phyloP scores from a whole-genome alignment of 2,888 invertebrate species.

The Trichogramma dendrolimi region DNA sequence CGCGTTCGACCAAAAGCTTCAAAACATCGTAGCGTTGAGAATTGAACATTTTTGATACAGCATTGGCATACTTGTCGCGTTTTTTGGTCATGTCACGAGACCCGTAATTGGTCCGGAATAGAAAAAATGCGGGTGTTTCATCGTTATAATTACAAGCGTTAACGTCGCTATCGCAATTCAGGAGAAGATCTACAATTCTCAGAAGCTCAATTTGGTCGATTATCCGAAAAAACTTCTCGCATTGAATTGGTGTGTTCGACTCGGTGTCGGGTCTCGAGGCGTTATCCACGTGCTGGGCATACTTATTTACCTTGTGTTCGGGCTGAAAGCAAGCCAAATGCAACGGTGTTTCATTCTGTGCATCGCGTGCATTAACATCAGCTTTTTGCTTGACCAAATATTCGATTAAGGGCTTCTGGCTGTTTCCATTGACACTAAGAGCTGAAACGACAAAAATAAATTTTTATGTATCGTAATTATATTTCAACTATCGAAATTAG shows the following conservation, averaged over 20 bases:
- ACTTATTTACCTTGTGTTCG: constrained; percentile 12
- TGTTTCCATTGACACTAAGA: neutral
- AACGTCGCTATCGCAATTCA: constrained; percentile 16
- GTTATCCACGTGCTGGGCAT: constrained; percentile 2
- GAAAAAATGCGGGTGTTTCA: constrained; percentile 21
- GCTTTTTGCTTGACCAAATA: constrained; percentile 15
- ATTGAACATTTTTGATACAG: constrained; percentile 9
- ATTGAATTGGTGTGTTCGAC: neutral
- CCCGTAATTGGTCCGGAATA: constrained; percentile 10
- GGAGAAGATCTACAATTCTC: constrained; percentile 18
- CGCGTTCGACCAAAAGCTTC: constrained; percentile 13
- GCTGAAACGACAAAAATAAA: constrained; percentile 5
- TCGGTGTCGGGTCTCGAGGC: neutral
- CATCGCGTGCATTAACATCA: constrained; percentile 16
- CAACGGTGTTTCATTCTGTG: constrained; percentile 17
- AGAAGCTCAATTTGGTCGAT: constrained; percentile 9
- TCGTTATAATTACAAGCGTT: constrained; percentile 14
- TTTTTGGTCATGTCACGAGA: too few relatives aligned
- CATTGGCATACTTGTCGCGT: neutral
- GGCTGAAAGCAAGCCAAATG: constrained; percentile 20
- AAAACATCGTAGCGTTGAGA: constrained; percentile 15
- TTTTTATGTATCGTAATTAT: neutral
- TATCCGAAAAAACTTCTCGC: neutral
- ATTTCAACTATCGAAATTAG: neutral
- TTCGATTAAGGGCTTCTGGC: constrained; percentile 9